A percentile compares a stretch with the other conserved stretches of the same genome.
Conservation (phyloP, 2,113 vertebrate species). For the Mormyrus iriodes region DNA sequence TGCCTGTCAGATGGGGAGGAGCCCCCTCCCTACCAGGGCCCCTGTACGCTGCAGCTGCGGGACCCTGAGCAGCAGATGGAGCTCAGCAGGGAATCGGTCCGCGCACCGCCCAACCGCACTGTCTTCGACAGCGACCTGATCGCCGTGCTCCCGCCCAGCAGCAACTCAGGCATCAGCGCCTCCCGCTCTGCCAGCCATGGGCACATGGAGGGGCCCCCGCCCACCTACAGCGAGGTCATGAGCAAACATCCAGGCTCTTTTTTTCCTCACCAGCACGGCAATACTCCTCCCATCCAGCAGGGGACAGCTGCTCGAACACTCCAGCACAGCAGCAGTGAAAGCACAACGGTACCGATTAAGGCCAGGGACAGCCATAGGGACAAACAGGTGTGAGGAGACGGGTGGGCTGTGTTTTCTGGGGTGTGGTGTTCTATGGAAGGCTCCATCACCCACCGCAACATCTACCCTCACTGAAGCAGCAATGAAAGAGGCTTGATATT, state of each 20-base stretch:
- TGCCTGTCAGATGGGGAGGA: conserved; percentile 93
- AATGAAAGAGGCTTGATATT: neutral
- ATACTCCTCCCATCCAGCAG: conserved; percentile 59
- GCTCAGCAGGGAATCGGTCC: conserved; percentile 90
- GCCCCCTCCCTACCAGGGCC: conserved; percentile 88
- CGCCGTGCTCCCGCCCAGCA: conserved; percentile 86
- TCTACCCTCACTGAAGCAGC: neutral
- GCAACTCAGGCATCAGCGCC: conserved; percentile 90
- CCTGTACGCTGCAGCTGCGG: conserved; percentile 88
- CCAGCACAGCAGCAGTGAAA: conserved; percentile 1
- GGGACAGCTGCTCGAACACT: conserved; percentile 39
- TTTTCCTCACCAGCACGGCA: conserved; percentile 82
- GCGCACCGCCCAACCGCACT: conserved; percentile 93
- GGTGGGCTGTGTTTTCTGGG: neutral
- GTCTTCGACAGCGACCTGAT: conserved; percentile 95
- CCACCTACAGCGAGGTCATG: conserved; percentile 92
- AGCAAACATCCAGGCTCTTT: conserved; percentile 76
- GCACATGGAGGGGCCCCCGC: conserved; percentile 85
- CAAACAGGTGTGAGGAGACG: neutral
- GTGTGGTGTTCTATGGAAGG: neutral
- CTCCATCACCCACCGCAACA: neutral
- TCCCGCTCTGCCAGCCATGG: conserved; percentile 77
- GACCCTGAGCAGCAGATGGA: conserved; percentile 97
- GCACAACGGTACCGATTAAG: conserved; percentile 12
- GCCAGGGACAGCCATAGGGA: neutral